Conservation (phyloP, 2,888 invertebrate species). For the Aphodius sticticus region DNA sequence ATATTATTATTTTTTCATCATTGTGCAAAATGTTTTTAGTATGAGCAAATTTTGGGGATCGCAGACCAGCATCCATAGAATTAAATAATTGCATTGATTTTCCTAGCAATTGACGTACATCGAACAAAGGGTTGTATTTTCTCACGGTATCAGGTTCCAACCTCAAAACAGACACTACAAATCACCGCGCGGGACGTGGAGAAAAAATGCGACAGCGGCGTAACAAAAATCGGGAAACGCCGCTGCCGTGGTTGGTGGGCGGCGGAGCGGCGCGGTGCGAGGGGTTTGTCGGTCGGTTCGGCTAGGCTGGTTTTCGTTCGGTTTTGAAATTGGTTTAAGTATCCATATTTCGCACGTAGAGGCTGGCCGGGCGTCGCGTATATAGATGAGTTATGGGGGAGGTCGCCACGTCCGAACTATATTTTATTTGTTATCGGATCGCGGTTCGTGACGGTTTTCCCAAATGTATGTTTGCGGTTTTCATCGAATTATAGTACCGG, state of each 20-base stretch:
- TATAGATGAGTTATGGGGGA: constrained; percentile 59
- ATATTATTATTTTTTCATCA: too few relatives aligned
- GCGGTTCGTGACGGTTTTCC: constrained; percentile 60
- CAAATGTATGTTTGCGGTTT: constrained; percentile 58
- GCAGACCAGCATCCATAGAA: too few relatives aligned
- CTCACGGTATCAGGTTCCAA: too few relatives aligned
- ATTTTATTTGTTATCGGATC: constrained; percentile 62
- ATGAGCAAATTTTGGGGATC: too few relatives aligned
- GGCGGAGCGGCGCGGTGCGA: background rate
- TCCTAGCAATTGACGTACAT: too few relatives aligned
- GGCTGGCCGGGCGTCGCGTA: constrained; percentile 46
- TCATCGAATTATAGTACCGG: constrained; percentile 54
- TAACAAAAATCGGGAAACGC: background rate
- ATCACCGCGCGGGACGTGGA: background rate
- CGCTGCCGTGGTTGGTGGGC: background rate
- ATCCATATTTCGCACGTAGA: constrained; percentile 59
- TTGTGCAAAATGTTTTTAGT: too few relatives aligned
- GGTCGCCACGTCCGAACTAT: constrained; percentile 60
- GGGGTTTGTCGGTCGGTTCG: background rate
- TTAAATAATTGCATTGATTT: too few relatives aligned
- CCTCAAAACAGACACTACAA: background rate
- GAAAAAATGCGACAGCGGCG: background rate
- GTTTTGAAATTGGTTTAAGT: constrained; percentile 55
- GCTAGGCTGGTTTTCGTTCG: constrained; percentile 37
- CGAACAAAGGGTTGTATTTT: too few relatives aligned